Conservation (phyloP, 2,888 invertebrate genomes). For the Andrena fulva region DNA sequence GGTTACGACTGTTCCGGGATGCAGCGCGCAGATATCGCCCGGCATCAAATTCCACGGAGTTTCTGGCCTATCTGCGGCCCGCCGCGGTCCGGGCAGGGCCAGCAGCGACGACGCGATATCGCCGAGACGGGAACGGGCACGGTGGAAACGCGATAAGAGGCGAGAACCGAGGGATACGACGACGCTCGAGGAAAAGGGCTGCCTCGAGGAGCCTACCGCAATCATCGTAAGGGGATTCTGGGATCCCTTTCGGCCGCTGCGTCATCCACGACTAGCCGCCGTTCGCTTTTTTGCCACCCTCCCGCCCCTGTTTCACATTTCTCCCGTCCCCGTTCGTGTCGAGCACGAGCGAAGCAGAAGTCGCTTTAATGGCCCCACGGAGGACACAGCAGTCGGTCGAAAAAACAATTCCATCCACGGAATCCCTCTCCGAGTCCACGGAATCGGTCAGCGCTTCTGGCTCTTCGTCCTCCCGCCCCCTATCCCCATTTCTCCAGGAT, state of each 20-base stretch:
- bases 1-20: slow-evolving; percentile 40
- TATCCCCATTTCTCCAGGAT: neutral
- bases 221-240: slow-evolving; percentile 77
- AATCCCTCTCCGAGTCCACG: slow-evolving; percentile 48
- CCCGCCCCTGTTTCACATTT: slow-evolving; percentile 39
- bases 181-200: slow-evolving; percentile 68
- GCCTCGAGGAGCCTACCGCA: slow-evolving; percentile 74
- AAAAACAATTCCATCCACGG: slow-evolving; percentile 72
- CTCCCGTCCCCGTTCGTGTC: slow-evolving; percentile 8
- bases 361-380: slow-evolving; percentile 74
- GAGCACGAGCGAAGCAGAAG: slow-evolving; percentile 43
- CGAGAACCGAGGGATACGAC: slow-evolving; percentile 56
- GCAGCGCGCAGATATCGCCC: slow-evolving; percentile 27
- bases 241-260: slow-evolving; percentile 66
- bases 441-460: slow-evolving; percentile 69
- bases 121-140: slow-evolving; percentile 51
- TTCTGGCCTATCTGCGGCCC: slow-evolving; percentile 50
- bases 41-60: slow-evolving; percentile 44
- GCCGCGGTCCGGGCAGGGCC: slow-evolving; percentile 39
- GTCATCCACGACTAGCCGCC: slow-evolving; percentile 56
- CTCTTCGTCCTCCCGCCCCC: slow-evolving; percentile 17
- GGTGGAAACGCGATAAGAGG: slow-evolving; percentile 67
- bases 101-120: slow-evolving; percentile 50
- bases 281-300: slow-evolving; percentile 32
- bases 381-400: slow-evolving; percentile 65